Evolutionary conservation across 2,113 vertebrate species (phyloP).

Genomic region (Silurus meridionalis): DNA sequence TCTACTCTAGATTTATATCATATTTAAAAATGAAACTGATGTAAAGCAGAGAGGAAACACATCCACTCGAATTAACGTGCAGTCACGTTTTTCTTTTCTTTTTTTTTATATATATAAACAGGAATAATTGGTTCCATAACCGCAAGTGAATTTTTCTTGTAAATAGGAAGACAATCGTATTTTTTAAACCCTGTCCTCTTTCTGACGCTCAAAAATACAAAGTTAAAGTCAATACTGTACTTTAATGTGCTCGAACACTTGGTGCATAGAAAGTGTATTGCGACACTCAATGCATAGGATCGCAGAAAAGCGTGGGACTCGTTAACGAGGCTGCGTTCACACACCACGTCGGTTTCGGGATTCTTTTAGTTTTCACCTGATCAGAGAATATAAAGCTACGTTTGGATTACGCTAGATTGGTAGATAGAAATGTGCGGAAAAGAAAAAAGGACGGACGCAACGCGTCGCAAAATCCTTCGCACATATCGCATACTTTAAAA

Average conservation of each 20-base stretch:
- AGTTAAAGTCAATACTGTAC: conserved; percentile 46
- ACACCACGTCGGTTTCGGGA: neutral
- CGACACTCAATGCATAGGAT: conserved; percentile 55
- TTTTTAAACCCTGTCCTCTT: conserved; percentile 17
- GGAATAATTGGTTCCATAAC: neutral
- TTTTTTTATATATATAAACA: neutral
- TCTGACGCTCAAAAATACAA: conserved; percentile 19
- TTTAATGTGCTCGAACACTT: conserved; percentile 52
- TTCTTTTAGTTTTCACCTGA: conserved; percentile 5
- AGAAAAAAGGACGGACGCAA: neutral
- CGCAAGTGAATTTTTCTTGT: neutral
- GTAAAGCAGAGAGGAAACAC: conserved; percentile 25
- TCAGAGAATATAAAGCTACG: conserved; percentile 7
- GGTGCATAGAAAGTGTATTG: conserved; percentile 52
- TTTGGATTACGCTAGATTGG: neutral
- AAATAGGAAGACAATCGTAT: conserved; percentile 7
- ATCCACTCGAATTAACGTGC: conserved; percentile 26
- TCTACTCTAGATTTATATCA: conserved; percentile 57
- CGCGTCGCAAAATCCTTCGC: neutral
- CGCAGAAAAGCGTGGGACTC: conserved; percentile 37
- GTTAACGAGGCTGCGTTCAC: conserved; percentile 10
- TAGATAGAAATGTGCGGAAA: neutral
- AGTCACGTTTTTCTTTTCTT: neutral
- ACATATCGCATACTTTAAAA: conserved; percentile 4
- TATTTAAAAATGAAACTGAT: conserved; percentile 40